phyloP scores from a whole-genome alignment of 2,888 invertebrate genomes.

The Xanthostigma xanthostigma region DNA sequence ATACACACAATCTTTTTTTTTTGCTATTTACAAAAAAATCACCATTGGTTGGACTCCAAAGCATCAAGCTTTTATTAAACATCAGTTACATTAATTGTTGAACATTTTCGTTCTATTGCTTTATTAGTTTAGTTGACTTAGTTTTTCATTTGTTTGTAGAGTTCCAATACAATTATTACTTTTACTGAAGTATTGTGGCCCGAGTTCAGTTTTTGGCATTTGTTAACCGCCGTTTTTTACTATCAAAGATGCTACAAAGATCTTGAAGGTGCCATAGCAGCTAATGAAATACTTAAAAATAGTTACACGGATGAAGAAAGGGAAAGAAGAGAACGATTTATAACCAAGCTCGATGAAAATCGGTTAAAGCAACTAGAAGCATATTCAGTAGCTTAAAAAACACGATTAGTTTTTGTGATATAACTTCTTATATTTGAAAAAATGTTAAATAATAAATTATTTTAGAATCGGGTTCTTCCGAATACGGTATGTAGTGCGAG shows the following conservation, averaged over 20 bases:
- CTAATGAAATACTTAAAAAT: constrained; percentile 15
- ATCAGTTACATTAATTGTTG: too few species aligned
- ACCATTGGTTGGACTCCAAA: too few species aligned
- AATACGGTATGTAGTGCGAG: too few species aligned
- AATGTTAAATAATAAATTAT: too few species aligned
- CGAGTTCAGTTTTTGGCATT: constrained; percentile 85
- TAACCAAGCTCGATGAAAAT: constrained; percentile 28
- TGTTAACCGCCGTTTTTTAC: constrained; percentile 69
- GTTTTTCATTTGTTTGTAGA: constrained; percentile 32
- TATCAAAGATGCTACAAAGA: constrained; percentile 51
- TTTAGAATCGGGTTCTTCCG: too few species aligned
- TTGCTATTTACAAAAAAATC: too few species aligned
- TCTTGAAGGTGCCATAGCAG: constrained; percentile 13
- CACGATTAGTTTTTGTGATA: background rate
- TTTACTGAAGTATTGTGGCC: constrained; percentile 93
- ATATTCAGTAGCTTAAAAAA: constrained; percentile 15
- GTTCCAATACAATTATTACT: constrained; percentile 62
- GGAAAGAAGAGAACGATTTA: constrained; percentile 26
- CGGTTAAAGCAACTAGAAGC: constrained; percentile 20
- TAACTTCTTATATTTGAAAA: constrained; percentile 6
- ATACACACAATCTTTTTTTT: too few species aligned
- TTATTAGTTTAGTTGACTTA: too few species aligned
- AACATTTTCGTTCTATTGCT: too few species aligned
- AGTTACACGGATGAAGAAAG: constrained; percentile 10
- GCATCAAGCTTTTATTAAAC: too few species aligned